Evolutionary conservation across 2,888 invertebrate species (phyloP), one percentile per base, ranked within the genome.

Genomic region (Oscheius sp.): DNA sequence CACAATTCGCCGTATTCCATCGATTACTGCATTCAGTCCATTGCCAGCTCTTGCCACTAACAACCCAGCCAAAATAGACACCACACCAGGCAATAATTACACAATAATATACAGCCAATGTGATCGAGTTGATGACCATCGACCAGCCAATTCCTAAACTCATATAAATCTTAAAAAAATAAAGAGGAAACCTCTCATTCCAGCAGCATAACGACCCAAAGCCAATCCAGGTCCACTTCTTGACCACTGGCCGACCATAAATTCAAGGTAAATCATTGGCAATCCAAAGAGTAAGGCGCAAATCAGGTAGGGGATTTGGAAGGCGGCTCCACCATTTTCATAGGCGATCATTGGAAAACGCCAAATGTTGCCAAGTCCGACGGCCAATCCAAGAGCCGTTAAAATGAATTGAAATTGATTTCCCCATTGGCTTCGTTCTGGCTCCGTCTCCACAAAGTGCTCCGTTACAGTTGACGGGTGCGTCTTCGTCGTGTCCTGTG

Each of bases 61-160:
- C 27, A 23, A 80, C 68, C 25, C 64, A 66, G 1, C 53, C 55
- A 43, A 80, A 70, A 90, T 95, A 96, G 90, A 94, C 95, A 86
- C 95, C 93, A 69, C 94, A 93, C 92, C 96, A 96, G 76, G 94
- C 94, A 90, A 96, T 95, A 89, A 96, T 94, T 83, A 96, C 94
- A 89, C 95, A 95, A 90, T 96, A 96, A 90, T 96, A 96, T 69
- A 95, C 95, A 83, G 95, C 94, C 93, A 96, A 93, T 88, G 95
- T 91, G 91, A 96, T 95, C 82, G 96, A 95, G 89, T 96, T 94
- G 89, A 95, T 93, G 79, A 96, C 95, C 89, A 95, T 95, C 76
- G 95, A 95, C 84, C 96, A 91, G 74, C 96, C 96, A 82, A 95
- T 94, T 35, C 35, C 35, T 35, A 9, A 35, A 35, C 35, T 3